phyloP scores from a whole-genome alignment of 2,888 invertebrate species.

The Liodrosophila aerea region DNA sequence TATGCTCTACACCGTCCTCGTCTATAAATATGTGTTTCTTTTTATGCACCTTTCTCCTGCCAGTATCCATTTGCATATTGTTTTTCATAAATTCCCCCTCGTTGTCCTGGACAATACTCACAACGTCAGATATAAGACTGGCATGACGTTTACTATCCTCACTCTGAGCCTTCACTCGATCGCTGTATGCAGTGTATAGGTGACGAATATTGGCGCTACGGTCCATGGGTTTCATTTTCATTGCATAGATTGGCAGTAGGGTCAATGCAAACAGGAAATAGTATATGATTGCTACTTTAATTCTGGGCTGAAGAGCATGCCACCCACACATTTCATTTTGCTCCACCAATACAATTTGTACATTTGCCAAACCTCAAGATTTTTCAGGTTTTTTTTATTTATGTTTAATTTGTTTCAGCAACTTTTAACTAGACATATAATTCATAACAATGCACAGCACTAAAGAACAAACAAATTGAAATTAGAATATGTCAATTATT shows the following conservation, averaged over 20 bases:
- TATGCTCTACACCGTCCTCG: too few species aligned
- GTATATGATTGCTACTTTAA: constrained; percentile 26
- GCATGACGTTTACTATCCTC: constrained; percentile 2
- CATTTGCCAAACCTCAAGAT: constrained; percentile 18
- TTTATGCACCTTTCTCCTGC: too few species aligned
- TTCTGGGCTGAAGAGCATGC: constrained; percentile 20
- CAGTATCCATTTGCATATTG: too few species aligned
- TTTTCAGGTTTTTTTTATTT: background rate
- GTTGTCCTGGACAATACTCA: too few species aligned
- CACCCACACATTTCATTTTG: constrained; percentile 68
- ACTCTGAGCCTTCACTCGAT: constrained; percentile 14
- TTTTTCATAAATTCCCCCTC: too few species aligned
- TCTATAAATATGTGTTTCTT: too few species aligned
- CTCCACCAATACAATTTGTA: constrained; percentile 23
- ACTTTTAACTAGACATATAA: constrained; percentile 12
- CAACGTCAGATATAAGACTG: constrained; percentile 4
- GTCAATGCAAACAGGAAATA: constrained; percentile 31
- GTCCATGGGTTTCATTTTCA: background rate
- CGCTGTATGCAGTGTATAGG: constrained; percentile 48
- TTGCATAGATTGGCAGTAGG: constrained; percentile 1
- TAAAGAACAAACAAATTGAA: too few species aligned
- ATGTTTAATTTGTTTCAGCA: background rate
- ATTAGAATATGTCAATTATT: too few species aligned
- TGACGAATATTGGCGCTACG: too few species aligned
- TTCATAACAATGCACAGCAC: constrained; percentile 22